Conservation (phyloP, 2,797 vertebrate genomes). For the Neostethus bicornis region DNA sequence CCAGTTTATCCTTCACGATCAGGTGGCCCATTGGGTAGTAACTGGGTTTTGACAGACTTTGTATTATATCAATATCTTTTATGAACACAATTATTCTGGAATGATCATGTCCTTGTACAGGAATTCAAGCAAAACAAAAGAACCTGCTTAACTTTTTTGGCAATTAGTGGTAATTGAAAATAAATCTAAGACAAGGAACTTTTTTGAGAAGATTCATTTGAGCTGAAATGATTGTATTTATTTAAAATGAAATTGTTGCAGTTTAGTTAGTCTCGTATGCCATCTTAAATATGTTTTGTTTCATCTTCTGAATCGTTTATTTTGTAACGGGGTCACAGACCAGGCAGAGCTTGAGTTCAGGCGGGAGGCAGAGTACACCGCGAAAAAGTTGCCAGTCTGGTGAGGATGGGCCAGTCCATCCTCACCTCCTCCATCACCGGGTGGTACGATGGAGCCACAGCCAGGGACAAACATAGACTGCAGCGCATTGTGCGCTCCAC, state of each 20-base stretch:
- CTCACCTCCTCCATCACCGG: too few relatives aligned
- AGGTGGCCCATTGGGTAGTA: conserved; percentile 34
- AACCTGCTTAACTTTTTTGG: conserved; percentile 25
- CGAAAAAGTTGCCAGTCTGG: too few relatives aligned
- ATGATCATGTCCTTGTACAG: conserved; percentile 29
- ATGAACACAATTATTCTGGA: conserved; percentile 37
- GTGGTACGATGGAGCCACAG: too few relatives aligned
- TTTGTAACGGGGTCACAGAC: too few relatives aligned
- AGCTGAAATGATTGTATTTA: conserved; percentile 21
- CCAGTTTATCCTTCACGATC: conserved; percentile 51
- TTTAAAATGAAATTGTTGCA: conserved; percentile 5
- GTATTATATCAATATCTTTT: conserved; percentile 39
- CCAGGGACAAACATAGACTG: too few relatives aligned
- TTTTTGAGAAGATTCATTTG: conserved; percentile 3
- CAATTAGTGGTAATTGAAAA: conserved; percentile 35
- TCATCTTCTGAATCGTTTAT: too few relatives aligned
- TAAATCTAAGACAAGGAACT: conserved; percentile 15
- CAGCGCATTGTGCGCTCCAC: too few relatives aligned
- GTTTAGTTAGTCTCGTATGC: too few relatives aligned
- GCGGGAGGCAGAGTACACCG: too few relatives aligned
- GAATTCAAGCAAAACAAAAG: conserved; percentile 29
- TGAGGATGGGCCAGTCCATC: too few relatives aligned
- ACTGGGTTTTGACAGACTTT: conserved; percentile 32
- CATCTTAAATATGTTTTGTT: too few relatives aligned
- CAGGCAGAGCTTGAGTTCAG: too few relatives aligned